A percentile compares a stretch with the other conserved stretches of the same genome.
Conservation (phyloP, 30 jellyfish, hydroid and myxozoan genomes). For the Catostylus mosaicus region DNA sequence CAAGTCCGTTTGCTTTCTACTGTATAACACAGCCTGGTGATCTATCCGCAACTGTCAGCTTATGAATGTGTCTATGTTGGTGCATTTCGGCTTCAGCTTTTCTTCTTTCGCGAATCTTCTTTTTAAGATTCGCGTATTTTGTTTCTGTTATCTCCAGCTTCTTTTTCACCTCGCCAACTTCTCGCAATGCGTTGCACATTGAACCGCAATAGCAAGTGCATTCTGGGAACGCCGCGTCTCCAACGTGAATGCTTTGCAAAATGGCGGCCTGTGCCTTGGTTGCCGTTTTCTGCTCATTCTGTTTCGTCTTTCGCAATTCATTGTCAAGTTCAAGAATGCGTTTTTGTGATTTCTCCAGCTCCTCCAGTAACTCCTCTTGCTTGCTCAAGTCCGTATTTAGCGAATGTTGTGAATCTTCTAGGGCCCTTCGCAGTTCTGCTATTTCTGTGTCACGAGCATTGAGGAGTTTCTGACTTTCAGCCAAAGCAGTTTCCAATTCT, state of each 20-base stretch:
- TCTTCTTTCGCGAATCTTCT: conserved; percentile 86
- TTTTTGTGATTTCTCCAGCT: conserved; percentile 79
- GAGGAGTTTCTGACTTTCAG: conserved; percentile 77
- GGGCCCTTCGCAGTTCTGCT: conserved; percentile 53
- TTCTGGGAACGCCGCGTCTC: conserved; percentile 55
- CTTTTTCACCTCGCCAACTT: conserved; percentile 65
- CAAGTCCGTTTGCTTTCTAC: no score
- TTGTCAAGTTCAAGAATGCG: conserved; percentile 66
- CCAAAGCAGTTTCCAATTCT: conserved; percentile 90
- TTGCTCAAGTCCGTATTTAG: conserved; percentile 21
- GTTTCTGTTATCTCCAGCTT: conserved; percentile 71
- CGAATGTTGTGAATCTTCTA: conserved; percentile 53
- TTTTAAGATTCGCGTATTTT: conserved; percentile 79
- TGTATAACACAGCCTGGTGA: conserved; percentile 87
- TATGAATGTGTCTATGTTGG: conserved; percentile 50
- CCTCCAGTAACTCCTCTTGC: conserved; percentile 67
- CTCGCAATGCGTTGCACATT: conserved; percentile 89
- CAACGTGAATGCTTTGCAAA: conserved; percentile 28
- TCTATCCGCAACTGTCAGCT: conserved; percentile 69
- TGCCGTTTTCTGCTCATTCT: conserved; percentile 20
- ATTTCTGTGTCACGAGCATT: conserved; percentile 85
- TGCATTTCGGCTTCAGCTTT: conserved; percentile 70
- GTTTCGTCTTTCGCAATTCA: conserved; percentile 45
- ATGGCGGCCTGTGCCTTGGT: conserved; percentile 10
- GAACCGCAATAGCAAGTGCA: conserved; percentile 98